Percentiles rank a stretch among this genome's conserved stretches.
These are phyloP conservation scores for Oophaga pumilio DNA, from an alignment of 2,113 vertebrate species.

Conservation along the genomic window DNA sequence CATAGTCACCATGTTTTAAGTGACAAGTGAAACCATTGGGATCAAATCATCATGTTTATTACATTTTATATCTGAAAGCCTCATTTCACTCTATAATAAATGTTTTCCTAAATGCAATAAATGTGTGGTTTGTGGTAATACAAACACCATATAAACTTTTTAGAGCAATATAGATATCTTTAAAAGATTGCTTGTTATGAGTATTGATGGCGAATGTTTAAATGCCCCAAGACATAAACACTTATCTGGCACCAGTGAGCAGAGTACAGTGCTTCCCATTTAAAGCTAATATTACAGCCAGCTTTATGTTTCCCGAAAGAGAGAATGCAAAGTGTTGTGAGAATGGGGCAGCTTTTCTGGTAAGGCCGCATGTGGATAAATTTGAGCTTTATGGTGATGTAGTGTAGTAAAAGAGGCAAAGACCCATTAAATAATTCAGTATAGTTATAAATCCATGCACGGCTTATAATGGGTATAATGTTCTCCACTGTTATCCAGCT, in stretches of 20 bases:
- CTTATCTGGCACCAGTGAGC: slow-evolving; percentile 32
- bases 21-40: not conserved
- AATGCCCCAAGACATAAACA: slow-evolving; percentile 30
- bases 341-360: slow-evolving; percentile 36
- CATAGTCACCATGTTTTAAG: not conserved
- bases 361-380: slow-evolving; percentile 34
- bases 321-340: slow-evolving; percentile 39
- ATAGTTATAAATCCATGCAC: slow-evolving; percentile 36
- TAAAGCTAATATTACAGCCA: slow-evolving; percentile 35
- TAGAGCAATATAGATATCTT: slow-evolving; percentile 16
- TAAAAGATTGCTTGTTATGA: slow-evolving; percentile 20
- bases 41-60: not conserved
- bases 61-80: not conserved
- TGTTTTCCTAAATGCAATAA: slow-evolving; percentile 12
- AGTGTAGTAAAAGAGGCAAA: slow-evolving; percentile 31
- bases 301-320: slow-evolving; percentile 44
- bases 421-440: slow-evolving; percentile 31
- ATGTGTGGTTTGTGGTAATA: slow-evolving; percentile 26
- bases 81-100: slow-evolving; percentile 6
- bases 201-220: slow-evolving; percentile 30
- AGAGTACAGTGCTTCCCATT: slow-evolving; percentile 24
- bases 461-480: slow-evolving; percentile 30
- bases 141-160: not conserved
- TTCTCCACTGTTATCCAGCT: slow-evolving; percentile 29
- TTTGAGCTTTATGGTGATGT: slow-evolving; percentile 42